These are phyloP conservation scores for Homarus gammarus DNA, from an alignment of 2,888 invertebrate genomes.

Conservation along the genomic window DNA sequence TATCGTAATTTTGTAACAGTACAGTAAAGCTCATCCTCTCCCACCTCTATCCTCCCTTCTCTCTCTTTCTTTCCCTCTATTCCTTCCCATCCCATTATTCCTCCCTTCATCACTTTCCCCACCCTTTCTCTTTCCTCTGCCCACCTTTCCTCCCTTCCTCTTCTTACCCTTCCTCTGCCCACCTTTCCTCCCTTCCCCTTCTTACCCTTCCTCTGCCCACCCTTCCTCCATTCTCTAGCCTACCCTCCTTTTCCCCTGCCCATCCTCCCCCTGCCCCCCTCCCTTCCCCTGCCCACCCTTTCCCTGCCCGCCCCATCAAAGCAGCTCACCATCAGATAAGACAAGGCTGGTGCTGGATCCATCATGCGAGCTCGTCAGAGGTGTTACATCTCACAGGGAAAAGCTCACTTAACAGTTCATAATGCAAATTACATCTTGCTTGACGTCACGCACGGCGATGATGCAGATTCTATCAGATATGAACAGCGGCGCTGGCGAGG, in stretches of 20 bases:
- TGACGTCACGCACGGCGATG: slow-evolving; percentile 26
- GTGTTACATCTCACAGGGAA: slow-evolving; percentile 43
- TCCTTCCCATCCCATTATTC: too few species aligned
- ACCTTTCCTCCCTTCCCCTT: background rate
- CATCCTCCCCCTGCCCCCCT: background rate
- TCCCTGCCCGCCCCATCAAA: background rate
- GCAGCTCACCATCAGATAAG: slow-evolving; percentile 25
- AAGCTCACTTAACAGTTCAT: slow-evolving; percentile 48
- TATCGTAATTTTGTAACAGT: too few species aligned
- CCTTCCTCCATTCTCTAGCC: background rate
- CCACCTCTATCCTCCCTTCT: too few species aligned
- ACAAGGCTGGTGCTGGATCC: background rate
- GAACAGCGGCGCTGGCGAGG: background rate
- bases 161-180: background rate
- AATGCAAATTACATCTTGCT: slow-evolving; percentile 50
- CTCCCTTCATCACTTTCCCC: slow-evolving; percentile 14
- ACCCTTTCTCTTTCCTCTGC: background rate
- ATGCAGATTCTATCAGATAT: slow-evolving; percentile 31
- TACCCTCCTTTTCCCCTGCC: background rate
- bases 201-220: background rate
- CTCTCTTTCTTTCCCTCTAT: background rate
- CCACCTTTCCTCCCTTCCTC: background rate
- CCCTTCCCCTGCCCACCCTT: background rate
- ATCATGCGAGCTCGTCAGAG: slow-evolving; percentile 24
- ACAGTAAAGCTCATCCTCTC: too few species aligned